Evolutionary conservation across 2,888 invertebrate genomes (phyloP).

Genomic region (Callosobruchus maculatus): DNA sequence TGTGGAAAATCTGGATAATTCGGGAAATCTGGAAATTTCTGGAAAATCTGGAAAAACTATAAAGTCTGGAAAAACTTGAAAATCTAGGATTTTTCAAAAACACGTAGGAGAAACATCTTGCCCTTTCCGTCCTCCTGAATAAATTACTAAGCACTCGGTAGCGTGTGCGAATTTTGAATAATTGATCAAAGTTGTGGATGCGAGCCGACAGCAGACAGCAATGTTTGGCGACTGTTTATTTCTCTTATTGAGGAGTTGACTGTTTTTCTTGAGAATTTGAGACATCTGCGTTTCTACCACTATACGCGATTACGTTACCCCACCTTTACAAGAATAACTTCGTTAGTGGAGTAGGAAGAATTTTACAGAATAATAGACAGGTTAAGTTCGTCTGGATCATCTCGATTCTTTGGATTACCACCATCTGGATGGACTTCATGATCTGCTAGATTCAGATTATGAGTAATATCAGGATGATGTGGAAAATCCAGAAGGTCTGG

Average conservation of each 20-base stretch:
- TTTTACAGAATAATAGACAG: too few relatives aligned
- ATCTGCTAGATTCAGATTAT: too few relatives aligned
- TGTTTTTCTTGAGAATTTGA: not conserved
- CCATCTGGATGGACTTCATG: too few relatives aligned
- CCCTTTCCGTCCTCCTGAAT: slow-evolving; percentile 29
- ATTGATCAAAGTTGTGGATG: slow-evolving; percentile 40
- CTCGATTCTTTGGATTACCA: too few relatives aligned
- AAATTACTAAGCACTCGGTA: slow-evolving; percentile 38
- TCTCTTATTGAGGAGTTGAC: slow-evolving; percentile 5
- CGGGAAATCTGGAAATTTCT: too few relatives aligned
- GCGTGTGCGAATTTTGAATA: slow-evolving; percentile 43
- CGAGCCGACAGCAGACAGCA: slow-evolving; percentile 31
- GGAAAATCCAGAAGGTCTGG: too few relatives aligned
- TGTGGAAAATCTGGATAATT: too few relatives aligned
- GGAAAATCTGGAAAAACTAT: too few relatives aligned
- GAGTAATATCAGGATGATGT: too few relatives aligned
- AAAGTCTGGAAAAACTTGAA: too few relatives aligned
- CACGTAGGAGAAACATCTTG: slow-evolving; percentile 20
- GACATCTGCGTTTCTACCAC: not conserved
- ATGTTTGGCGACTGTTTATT: slow-evolving; percentile 41
- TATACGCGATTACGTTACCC: not conserved
- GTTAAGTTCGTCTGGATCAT: too few relatives aligned
- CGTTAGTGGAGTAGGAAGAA: too few relatives aligned
- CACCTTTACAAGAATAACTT: not conserved
- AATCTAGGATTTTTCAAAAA: slow-evolving; percentile 10